A percentile compares a stretch with the other conserved stretches of the same genome.
These are phyloP conservation scores for Brachyopa scutellaris DNA, from an alignment of 2,888 invertebrate genomes.

Conservation along the genomic window DNA sequence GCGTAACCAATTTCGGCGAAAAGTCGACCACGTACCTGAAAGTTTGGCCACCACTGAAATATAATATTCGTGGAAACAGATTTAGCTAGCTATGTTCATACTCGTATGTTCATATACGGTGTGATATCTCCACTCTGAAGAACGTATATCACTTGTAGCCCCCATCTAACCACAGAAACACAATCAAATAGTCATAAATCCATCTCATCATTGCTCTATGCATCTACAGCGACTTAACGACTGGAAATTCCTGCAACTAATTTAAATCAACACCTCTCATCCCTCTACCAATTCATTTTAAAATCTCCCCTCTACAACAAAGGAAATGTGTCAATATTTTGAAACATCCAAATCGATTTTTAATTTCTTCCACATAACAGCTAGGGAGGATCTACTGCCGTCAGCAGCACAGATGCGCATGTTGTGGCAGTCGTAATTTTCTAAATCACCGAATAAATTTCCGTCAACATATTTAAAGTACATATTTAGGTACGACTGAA, in stretches of 20 bases:
- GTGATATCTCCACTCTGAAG: neutral
- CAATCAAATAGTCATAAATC: constrained; percentile 49
- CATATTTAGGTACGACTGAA: neutral
- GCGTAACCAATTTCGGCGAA: no score
- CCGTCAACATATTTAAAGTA: constrained; percentile 13
- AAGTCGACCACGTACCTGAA: no score
- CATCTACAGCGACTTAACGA: constrained; percentile 28
- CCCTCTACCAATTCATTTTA: constrained; percentile 37
- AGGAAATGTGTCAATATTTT: constrained; percentile 54
- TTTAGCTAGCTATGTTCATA: neutral
- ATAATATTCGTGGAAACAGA: no score
- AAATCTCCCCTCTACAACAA: neutral
- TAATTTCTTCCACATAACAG: constrained; percentile 45
- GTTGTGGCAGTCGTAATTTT: constrained; percentile 55
- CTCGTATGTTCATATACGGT: no score
- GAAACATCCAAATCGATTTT: constrained; percentile 52
- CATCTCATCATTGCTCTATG: constrained; percentile 24
- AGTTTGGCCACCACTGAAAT: no score
- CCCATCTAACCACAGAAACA: constrained; percentile 6
- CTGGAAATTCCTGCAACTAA: constrained; percentile 25
- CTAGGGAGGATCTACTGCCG: constrained; percentile 4
- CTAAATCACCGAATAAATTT: constrained; percentile 47
- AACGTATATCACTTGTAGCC: constrained; percentile 6
- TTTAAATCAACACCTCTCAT: constrained; percentile 54
- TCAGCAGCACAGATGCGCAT: constrained; percentile 47